Base-by-base conservation (phyloP, 2,797 vertebrate species). In the Paguma larvata region DNA sequence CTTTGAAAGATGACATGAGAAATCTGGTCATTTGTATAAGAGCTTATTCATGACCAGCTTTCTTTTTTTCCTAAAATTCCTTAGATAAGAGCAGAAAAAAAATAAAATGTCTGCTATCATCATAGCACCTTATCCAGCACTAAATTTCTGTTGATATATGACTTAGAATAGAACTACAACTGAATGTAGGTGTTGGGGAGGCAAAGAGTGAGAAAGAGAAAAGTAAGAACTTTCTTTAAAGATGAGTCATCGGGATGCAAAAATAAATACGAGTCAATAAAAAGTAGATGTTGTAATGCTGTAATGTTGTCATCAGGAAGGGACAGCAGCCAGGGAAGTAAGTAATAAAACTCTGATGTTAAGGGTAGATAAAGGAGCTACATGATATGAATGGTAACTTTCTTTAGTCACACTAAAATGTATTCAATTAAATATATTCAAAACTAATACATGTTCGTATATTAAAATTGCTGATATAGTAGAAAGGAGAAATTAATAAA, bases 1-100 rank as follows among this genome's bases (percentile, higher is more conserved):
- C 91, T 98, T 94, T 95, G 68, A 95, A 27, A 90, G 34, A 48
- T 79, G 88, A 41, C 44, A 7, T 56, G 53, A 94, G 21, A 97
- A 92, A 94, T 46, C n/a, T 12, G n/a, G 18, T 72, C 51, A 46
- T 23, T 89, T 95, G 82, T 73, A 79, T 9, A 63, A 67, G 21
- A 46, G 6, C 6, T 97, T 89, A 88, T 97, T 97, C 13, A 46
- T 34, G 41, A 32, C 2, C 1, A 16, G 12, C 16, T 89, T 97
- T 75, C 25, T 91, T 11, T 56, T 53, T 83, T 4, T 1, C 53
- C 5, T 86, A 53, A 63, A 73, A 79, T 34, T 13, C 14, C 32
- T 68, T 38, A 65, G 9, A 62, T 30, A 79, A 87, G 15, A 79
- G 3, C 13, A 94, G 70, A 32, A 34, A 65, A 63, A 59, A 38